A percentile compares a stretch with the other conserved stretches of the same genome.
phyloP scores from a whole-genome alignment of 2,797 vertebrate species.

The Hippocampus kuda region DNA sequence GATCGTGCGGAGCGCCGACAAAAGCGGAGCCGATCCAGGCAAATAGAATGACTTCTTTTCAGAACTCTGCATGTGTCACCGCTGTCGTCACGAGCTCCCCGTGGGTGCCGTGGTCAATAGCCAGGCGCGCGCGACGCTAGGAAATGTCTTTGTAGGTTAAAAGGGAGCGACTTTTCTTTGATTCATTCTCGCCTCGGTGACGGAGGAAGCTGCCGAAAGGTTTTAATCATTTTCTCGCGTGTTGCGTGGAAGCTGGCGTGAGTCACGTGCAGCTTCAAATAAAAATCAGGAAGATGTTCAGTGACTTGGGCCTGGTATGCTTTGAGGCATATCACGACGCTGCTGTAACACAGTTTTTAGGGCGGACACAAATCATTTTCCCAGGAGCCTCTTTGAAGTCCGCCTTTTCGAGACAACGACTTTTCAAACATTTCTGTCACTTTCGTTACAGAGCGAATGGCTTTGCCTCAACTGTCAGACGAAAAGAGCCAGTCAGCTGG shows the following conservation, averaged over 20 bases:
- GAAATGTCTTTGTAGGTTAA: constrained; percentile 14
- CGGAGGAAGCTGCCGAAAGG: constrained; percentile 4
- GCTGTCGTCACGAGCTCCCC: constrained; percentile 10
- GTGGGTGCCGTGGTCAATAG: constrained; percentile 20
- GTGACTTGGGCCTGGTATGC: neutral
- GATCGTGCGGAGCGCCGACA: neutral
- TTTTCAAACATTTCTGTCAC: constrained; percentile 6
- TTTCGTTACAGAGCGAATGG: constrained; percentile 88
- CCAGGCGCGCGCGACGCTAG: constrained; percentile 10
- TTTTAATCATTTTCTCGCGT: neutral
- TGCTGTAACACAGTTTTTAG: neutral
- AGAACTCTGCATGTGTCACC: constrained; percentile 13
- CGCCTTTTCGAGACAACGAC: neutral
- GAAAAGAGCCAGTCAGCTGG: constrained; percentile 85
- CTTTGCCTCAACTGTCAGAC: constrained; percentile 97
- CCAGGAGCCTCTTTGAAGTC: neutral
- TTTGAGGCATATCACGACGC: neutral
- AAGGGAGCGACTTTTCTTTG: constrained; percentile 19
- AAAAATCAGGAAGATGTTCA: neutral
- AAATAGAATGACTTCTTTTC: constrained; percentile 15
- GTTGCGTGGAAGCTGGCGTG: neutral
- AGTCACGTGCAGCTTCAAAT: constrained; percentile 2
- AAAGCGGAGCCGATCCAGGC: neutral
- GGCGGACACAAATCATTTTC: neutral
- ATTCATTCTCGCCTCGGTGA: constrained; percentile 28